A percentile compares a stretch with the other conserved stretches of the same genome.
phyloP scores from a whole-genome alignment of 2,888 invertebrate genomes.

The Cheilosia urbana region DNA sequence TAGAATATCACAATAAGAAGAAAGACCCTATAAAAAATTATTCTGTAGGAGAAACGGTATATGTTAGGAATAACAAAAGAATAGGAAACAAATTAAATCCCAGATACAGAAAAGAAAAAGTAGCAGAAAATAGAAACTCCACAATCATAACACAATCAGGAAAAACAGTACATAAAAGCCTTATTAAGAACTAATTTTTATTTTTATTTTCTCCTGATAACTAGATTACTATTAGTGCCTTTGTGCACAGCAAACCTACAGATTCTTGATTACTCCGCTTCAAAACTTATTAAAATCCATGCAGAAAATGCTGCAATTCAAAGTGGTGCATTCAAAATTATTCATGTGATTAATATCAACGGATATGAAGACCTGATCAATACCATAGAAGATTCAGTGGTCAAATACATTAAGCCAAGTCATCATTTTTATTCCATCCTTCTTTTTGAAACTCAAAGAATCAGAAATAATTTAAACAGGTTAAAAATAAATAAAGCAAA shows the following conservation, averaged over 20 bases:
- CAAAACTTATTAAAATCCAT: conserved; percentile 39
- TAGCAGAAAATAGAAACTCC: neutral
- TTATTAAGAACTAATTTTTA: neutral
- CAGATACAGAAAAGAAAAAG: conserved; percentile 23
- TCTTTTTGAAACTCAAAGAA: conserved; percentile 40
- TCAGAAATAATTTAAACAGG: neutral
- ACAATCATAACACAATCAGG: neutral
- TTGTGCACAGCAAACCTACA: conserved; percentile 30
- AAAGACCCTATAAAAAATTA: no score
- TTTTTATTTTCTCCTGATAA: neutral
- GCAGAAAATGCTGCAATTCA: conserved; percentile 42
- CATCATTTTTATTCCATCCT: no score
- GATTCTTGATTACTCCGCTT: conserved; percentile 58
- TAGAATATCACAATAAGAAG: neutral
- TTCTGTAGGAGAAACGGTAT: conserved; percentile 26
- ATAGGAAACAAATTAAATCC: conserved; percentile 14
- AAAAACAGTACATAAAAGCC: neutral
- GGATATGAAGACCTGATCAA: no score
- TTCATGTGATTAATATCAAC: no score
- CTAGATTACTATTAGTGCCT: conserved; percentile 18
- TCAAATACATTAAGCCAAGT: no score
- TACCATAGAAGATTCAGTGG: no score
- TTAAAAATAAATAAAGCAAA: no score
- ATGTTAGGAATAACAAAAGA: conserved; percentile 22
- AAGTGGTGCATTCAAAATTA: no score